Conservation (phyloP, 2,888 invertebrate genomes). For the Tipula vernalis region DNA sequence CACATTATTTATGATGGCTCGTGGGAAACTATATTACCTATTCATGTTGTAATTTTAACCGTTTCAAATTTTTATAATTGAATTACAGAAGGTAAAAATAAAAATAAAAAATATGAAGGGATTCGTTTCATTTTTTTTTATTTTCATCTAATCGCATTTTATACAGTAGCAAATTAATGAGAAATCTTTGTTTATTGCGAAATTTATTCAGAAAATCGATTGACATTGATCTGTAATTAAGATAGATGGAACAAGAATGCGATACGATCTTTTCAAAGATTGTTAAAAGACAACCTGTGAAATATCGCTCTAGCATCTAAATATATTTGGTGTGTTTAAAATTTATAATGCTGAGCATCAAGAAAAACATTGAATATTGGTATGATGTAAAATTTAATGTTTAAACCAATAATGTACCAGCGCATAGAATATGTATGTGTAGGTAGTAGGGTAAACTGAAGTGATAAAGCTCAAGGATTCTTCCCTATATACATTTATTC, state of each 20-base stretch:
- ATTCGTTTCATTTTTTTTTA: neutral
- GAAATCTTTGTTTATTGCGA: neutral
- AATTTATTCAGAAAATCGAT: neutral
- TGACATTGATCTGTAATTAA: neutral
- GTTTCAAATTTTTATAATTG: neutral
- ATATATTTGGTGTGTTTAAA: neutral
- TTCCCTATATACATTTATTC: neutral
- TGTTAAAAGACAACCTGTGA: neutral
- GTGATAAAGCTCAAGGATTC: neutral
- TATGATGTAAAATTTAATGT: neutral
- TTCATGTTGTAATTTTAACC: neutral
- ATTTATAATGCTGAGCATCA: neutral
- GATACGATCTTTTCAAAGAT: neutral
- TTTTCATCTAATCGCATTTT: neutral
- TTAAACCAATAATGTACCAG: neutral
- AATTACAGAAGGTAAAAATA: neutral
- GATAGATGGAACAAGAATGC: neutral
- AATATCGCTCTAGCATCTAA: neutral
- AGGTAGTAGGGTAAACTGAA: neutral
- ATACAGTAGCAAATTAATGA: neutral
- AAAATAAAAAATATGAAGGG: neutral
- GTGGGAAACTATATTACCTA: neutral
- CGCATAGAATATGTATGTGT: neutral
- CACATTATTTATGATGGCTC: neutral
- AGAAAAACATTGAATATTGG: neutral